Evolutionary conservation across 2,113 vertebrate species (phyloP).

Genomic region (Lepidothrix coronata): DNA sequence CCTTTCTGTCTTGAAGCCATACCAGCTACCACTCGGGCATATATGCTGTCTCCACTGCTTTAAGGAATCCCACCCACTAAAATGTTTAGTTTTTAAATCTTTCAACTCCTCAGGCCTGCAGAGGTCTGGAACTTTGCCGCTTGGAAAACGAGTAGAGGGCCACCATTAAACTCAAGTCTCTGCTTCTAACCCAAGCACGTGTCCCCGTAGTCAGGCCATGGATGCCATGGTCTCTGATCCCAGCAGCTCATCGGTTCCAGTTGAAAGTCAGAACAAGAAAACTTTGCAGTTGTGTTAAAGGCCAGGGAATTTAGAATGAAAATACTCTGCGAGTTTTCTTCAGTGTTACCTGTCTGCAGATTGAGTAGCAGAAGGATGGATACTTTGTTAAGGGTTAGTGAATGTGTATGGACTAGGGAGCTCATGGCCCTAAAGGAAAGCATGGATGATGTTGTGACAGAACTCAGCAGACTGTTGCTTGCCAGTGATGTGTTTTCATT

Average conservation of each 20-base stretch:
- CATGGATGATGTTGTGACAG: neutral
- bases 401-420: neutral
- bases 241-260: neutral
- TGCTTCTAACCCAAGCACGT: neutral
- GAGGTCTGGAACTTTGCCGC: neutral
- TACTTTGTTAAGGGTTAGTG: neutral
- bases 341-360: neutral
- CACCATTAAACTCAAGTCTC: neutral
- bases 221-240: neutral
- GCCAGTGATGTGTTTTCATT: neutral
- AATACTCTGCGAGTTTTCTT: neutral
- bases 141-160: neutral
- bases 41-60: neutral
- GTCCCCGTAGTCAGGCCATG: fast-evolving
- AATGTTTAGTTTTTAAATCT: neutral
- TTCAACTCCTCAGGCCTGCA: neutral
- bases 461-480: neutral
- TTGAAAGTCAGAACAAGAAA: neutral
- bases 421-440: fast-evolving
- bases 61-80: neutral
- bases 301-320: neutral
- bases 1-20: neutral
- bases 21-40: neutral
- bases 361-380: neutral
- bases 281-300: neutral